Evolutionary conservation across 2,888 invertebrate genomes (phyloP).

Genomic region (Cerceris ruficornis): DNA sequence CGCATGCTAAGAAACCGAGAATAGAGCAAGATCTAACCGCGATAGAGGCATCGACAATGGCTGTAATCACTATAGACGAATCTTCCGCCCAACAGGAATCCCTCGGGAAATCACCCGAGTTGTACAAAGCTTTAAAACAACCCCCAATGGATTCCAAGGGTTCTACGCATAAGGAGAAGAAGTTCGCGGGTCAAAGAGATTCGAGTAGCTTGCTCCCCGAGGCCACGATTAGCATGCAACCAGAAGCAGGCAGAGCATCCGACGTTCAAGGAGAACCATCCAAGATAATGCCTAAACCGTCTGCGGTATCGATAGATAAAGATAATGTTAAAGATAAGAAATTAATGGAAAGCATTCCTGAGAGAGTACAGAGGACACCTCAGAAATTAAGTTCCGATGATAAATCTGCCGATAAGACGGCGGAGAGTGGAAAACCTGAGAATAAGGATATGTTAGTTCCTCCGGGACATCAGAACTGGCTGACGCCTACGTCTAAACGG

Average conservation of each 20-base stretch:
- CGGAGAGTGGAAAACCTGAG: conserved; percentile 58
- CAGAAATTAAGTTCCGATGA: conserved; percentile 48
- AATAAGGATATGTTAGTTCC: conserved; percentile 61
- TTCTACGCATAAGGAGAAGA: conserved; percentile 12
- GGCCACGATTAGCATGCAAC: conserved; percentile 42
- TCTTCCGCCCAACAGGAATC: conserved; percentile 47
- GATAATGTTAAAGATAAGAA: conserved; percentile 39
- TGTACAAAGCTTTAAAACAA: conserved; percentile 75
- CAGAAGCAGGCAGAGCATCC: conserved; percentile 43
- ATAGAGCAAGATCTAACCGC: conserved; percentile 75
- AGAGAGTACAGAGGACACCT: conserved; percentile 39
- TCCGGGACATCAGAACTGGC: conserved; percentile 75
- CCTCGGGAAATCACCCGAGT: conserved; percentile 66
- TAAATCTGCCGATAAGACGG: conserved; percentile 54
- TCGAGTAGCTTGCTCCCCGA: conserved; percentile 34
- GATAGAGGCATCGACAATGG: conserved; percentile 75
- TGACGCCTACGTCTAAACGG: conserved; percentile 76
- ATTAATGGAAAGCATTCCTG: conserved; percentile 24
- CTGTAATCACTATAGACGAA: conserved; percentile 74
- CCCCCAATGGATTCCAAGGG: conserved; percentile 65
- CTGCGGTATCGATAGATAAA: conserved; percentile 42
- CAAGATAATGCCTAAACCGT: conserved; percentile 32
- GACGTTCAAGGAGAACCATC: conserved; percentile 32
- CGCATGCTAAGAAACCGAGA: conserved; percentile 67
- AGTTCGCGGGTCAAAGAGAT: conserved; percentile 12